A percentile compares a stretch with the other conserved stretches of the same genome.
These are phyloP conservation scores for Phocoena sinus DNA, from an alignment of 2,113 vertebrate species.

Conservation along the genomic window DNA sequence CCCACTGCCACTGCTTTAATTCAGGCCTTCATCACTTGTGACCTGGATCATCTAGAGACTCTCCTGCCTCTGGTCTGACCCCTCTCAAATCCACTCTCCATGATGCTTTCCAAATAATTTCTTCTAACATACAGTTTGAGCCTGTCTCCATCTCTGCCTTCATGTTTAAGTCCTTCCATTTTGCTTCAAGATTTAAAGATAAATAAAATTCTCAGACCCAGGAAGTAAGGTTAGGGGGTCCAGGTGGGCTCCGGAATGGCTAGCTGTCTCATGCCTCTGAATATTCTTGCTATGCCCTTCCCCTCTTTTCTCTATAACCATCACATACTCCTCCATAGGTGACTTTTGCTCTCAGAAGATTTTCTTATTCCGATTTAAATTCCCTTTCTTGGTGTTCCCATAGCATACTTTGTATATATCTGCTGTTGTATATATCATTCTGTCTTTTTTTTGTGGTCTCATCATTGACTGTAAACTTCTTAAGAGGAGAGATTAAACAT, in stretches of 20 bases:
- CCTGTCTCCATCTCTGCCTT: neutral
- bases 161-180: neutral
- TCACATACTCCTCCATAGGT: too few species aligned
- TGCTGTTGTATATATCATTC: neutral
- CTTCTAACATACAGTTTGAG: neutral
- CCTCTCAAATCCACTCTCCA: neutral
- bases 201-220: neutral
- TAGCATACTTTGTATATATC: neutral
- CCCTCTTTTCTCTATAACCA: neutral
- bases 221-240: neutral
- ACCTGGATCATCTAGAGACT: neutral
- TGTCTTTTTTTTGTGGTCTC: neutral
- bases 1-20: neutral
- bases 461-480: neutral
- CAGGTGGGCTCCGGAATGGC: neutral
- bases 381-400: too few species aligned
- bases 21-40: neutral
- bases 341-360: neutral
- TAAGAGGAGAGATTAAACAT: neutral
- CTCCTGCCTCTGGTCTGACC: neutral
- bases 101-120: neutral
- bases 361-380: neutral
- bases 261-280: neutral
- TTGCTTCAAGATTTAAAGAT: neutral
- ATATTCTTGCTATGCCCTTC: neutral